These are phyloP conservation scores for Epicampocera succincta DNA, from an alignment of 2,888 invertebrate genomes.

Conservation along the genomic window DNA sequence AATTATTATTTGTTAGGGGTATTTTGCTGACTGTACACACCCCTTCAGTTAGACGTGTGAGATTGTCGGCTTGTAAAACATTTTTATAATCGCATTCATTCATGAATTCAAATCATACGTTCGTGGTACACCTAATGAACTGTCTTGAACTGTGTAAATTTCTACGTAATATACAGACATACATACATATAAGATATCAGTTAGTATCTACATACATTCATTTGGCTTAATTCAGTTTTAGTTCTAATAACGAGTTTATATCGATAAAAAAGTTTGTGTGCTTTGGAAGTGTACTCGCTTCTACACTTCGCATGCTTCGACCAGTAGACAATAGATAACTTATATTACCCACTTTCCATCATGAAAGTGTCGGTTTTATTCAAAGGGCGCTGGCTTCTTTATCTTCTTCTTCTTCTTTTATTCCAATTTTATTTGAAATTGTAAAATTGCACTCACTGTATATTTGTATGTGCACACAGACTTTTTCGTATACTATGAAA, in stretches of 20 bases:
- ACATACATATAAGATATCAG: neutral
- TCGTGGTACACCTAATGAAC: constrained; percentile 38
- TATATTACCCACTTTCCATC: constrained; percentile 51
- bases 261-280: neutral
- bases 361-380: constrained; percentile 41
- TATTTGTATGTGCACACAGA: neutral
- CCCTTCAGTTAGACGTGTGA: neutral
- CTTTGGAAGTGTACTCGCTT: constrained; percentile 10
- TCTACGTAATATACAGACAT: neutral
- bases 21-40: too few species aligned
- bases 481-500: neutral
- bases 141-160: constrained; percentile 39
- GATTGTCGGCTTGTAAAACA: neutral
- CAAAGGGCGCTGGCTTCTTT: constrained; percentile 29
- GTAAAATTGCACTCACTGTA: constrained; percentile 2
- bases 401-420: constrained; percentile 10
- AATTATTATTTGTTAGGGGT: too few species aligned
- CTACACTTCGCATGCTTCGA: constrained; percentile 41
- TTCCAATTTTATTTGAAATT: constrained; percentile 43
- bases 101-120: constrained; percentile 26
- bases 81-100: constrained; percentile 12
- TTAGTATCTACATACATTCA: neutral
- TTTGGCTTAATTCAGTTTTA: neutral
- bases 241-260: neutral
- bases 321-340: constrained; percentile 56